These are phyloP conservation scores for Apotomis turbidana DNA, from an alignment of 2,888 invertebrate species.

Conservation along the genomic window DNA sequence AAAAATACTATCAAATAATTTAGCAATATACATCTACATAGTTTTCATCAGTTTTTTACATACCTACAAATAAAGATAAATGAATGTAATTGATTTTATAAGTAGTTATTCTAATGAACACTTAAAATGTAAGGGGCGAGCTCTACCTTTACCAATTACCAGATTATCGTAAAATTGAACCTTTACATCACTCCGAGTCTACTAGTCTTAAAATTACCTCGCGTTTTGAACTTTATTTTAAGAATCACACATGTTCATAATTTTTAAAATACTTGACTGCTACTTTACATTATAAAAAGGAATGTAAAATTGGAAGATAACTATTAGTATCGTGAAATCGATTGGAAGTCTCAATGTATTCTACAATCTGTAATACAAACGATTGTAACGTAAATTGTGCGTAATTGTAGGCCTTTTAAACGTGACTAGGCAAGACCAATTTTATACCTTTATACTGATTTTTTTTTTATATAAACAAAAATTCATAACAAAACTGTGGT, in stretches of 20 bases:
- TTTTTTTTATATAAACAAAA: constrained; percentile 36
- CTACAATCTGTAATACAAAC: constrained; percentile 45
- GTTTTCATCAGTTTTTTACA: constrained; percentile 70
- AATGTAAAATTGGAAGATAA: constrained; percentile 77
- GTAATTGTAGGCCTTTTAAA: constrained; percentile 75
- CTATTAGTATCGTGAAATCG: constrained; percentile 44
- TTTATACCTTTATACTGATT: constrained; percentile 38
- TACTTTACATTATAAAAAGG: constrained; percentile 68
- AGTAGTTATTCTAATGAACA: constrained; percentile 80
- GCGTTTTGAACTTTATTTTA: constrained; percentile 75
- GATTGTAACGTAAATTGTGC: constrained; percentile 70
- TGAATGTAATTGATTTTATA: constrained; percentile 72
- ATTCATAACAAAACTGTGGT: constrained; percentile 36
- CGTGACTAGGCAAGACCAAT: constrained; percentile 79
- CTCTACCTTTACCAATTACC: constrained; percentile 63
- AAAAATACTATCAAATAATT: constrained; percentile 83
- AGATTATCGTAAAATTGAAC: constrained; percentile 76
- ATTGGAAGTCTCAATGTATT: constrained; percentile 43
- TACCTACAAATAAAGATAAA: constrained; percentile 71
- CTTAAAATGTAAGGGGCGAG: constrained; percentile 76
- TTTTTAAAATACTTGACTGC: constrained; percentile 57
- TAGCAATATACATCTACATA: constrained; percentile 74
- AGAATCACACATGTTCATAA: constrained; percentile 70
- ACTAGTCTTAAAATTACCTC: constrained; percentile 68
- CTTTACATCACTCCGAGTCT: constrained; percentile 66